A percentile compares a stretch with the other conserved stretches of the same genome.
phyloP scores from a whole-genome alignment of 2,113 vertebrate genomes.

The Aplodontia rufa region DNA sequence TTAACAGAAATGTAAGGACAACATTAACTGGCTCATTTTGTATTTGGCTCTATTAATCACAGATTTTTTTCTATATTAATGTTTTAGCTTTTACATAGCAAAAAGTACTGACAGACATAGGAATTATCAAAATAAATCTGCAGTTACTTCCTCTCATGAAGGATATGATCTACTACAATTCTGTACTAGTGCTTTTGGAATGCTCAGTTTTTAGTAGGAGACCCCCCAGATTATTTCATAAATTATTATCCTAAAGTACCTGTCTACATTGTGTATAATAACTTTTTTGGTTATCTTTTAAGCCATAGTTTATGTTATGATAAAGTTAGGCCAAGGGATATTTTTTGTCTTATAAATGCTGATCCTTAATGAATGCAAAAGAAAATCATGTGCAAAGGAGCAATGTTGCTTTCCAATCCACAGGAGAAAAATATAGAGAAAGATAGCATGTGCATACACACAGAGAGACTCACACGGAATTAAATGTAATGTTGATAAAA shows the following conservation, averaged over 20 bases:
- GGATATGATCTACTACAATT: background rate
- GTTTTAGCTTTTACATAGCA: background rate
- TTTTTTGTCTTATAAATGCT: background rate
- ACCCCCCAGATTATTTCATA: conserved; percentile 19
- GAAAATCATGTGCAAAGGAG: background rate
- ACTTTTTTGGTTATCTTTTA: background rate
- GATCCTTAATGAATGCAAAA: background rate
- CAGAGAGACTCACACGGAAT: background rate
- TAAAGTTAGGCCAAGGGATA: background rate
- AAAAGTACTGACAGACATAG: background rate
- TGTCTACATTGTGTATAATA: conserved; percentile 32
- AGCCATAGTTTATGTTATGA: background rate
- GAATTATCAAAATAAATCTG: conserved; percentile 33
- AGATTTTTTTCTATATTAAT: background rate
- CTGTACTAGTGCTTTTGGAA: background rate
- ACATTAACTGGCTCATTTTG: background rate
- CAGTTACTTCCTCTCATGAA: background rate
- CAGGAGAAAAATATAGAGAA: background rate
- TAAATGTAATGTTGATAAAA: background rate
- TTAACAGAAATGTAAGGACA: background rate
- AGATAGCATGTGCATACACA: background rate
- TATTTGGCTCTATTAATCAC: background rate
- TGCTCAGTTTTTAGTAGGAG: background rate
- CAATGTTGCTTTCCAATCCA: background rate
- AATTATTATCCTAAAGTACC: conserved; percentile 37